Conservation (phyloP, 2,888 invertebrate genomes). For the Leucophenga maculata region DNA sequence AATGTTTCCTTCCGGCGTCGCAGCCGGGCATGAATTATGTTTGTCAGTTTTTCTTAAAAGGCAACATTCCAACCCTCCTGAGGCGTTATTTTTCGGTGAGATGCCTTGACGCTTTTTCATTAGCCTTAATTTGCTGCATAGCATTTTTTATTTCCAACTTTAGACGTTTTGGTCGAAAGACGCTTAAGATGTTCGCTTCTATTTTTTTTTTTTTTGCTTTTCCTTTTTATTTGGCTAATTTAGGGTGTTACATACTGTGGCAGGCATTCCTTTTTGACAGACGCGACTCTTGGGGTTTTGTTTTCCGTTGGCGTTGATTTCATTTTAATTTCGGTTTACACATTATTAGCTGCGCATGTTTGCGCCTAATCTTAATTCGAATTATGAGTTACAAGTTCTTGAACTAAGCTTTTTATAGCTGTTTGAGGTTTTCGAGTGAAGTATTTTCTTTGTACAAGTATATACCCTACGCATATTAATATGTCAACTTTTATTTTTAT, state of each 20-base stretch:
- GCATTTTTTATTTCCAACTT: constrained; percentile 26
- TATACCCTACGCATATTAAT: no score
- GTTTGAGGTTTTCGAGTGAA: neutral
- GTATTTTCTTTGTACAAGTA: neutral
- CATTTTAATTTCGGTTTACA: constrained; percentile 57
- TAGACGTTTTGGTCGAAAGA: neutral
- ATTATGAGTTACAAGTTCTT: constrained; percentile 34
- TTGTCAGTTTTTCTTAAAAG: constrained; percentile 62
- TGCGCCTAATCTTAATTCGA: constrained; percentile 60
- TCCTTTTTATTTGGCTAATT: constrained; percentile 34
- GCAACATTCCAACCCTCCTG: constrained; percentile 28
- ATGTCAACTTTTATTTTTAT: constrained; percentile 35
- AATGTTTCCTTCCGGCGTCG: constrained; percentile 30
- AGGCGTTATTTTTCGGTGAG: neutral
- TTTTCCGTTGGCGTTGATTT: constrained; percentile 38
- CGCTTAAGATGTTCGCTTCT: no score
- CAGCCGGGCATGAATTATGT: constrained; percentile 66
- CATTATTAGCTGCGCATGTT: constrained; percentile 65
- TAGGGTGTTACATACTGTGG: neutral
- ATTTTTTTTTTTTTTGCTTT: neutral
- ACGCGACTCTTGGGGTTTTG: neutral
- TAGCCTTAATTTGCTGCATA: constrained; percentile 63
- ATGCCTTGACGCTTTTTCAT: constrained; percentile 57
- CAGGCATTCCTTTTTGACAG: neutral
- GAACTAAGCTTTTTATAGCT: neutral